Evolutionary conservation across 1,140 invertebrate species (phyloP), one percentile per base, ranked within the genome.

Genomic region (Drosophila leontia): DNA sequence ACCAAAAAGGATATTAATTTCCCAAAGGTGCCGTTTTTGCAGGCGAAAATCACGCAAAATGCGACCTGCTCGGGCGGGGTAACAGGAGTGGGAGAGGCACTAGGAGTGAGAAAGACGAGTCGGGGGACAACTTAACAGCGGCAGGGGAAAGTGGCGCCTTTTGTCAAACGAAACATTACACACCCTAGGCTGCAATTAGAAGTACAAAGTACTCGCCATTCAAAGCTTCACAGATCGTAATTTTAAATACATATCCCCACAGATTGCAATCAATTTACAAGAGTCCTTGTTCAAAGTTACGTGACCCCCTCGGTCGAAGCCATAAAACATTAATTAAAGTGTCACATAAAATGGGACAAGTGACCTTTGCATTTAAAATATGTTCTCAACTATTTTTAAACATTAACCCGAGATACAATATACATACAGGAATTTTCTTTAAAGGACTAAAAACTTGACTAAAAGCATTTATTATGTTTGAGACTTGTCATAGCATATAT

Each of bases 1-100:
- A 48, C 62, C 84, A 91, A 85, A 90, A 91, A 91, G 82, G 84
- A 83, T 91, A 91, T 91, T 91, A 91, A 91, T 91, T 91, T 91
- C 90, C 90, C 90, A 90, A 91, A 91, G 90, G 90, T 91, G 90
- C 82, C 79, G 69, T 90, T 86, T 84, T 77, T 82, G 78, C 82
- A 45, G 69, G 81, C 78, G 68, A 88, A 88, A 88, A 88, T 90
- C 85, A 90, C 85, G 81, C 79, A 86, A 79, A 86, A 82, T 82
- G 53, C 67, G 58, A 68, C 50, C 61, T 47, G 59, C 51, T 9
- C 29, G 7, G 17, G 19, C 19, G 13, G 51, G 12, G 39, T 0
- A 53, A 1, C 0, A 12, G 34, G 34, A 55, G 51, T 53, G 51
- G 17, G 12, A 35, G 32, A 9, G 32, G n/a, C 7, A 15, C 17